These are phyloP conservation scores for Pangasianodon hypophthalmus DNA, from an alignment of 2,113 vertebrate species.

Conservation along the genomic window DNA sequence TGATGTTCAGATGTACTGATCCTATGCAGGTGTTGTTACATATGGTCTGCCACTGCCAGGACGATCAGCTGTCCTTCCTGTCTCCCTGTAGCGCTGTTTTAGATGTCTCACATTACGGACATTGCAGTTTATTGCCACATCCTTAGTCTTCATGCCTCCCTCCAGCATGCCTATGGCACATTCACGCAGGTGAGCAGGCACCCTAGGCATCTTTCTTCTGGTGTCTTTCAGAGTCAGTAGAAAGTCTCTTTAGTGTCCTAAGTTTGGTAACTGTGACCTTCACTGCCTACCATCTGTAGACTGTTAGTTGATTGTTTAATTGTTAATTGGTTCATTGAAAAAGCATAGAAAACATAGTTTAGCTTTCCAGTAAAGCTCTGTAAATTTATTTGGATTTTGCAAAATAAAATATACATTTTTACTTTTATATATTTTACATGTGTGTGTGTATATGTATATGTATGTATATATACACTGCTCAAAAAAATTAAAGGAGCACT, in stretches of 20 bases:
- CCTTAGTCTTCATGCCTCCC: constrained; percentile 1
- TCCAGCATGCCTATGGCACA: neutral
- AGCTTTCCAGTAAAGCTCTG: neutral
- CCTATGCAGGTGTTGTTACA: neutral
- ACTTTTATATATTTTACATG: too few relatives aligned
- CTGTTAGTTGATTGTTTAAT: neutral
- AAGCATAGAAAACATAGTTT: too few relatives aligned
- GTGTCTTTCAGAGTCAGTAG: constrained; percentile 17
- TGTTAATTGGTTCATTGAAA: too few relatives aligned
- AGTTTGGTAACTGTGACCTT: neutral
- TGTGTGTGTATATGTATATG: too few relatives aligned
- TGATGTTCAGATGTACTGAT: neutral
- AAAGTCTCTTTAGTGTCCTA: constrained; percentile 12
- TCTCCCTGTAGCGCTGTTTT: neutral
- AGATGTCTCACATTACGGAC: neutral
- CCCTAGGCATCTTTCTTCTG: neutral
- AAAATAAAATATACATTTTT: neutral
- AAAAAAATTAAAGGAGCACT: too few relatives aligned
- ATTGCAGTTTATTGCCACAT: constrained; percentile 4
- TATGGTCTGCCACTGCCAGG: constrained; percentile 2
- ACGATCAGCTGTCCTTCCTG: neutral
- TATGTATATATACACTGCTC: too few relatives aligned
- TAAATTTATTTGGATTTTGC: neutral
- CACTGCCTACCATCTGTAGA: neutral
- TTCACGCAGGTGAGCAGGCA: too few relatives aligned